phyloP scores from a whole-genome alignment of 2,888 invertebrate species.

The Muscina levida region DNA sequence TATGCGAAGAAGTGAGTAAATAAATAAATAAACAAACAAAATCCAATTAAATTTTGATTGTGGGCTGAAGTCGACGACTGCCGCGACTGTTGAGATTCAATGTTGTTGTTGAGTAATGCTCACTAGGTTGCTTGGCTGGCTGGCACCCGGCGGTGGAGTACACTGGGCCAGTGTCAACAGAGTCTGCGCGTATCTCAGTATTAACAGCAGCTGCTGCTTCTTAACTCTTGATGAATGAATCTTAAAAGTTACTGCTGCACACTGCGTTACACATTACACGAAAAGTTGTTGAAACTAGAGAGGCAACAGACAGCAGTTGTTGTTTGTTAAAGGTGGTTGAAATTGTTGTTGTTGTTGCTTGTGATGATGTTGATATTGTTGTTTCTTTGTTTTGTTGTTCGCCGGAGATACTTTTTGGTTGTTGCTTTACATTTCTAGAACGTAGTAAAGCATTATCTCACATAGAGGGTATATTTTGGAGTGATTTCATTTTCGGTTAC shows the following conservation, averaged over 20 bases:
- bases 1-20: constrained; percentile 26
- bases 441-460: neutral
- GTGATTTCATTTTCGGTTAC: neutral
- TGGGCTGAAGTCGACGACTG: neutral
- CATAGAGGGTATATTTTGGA: constrained; percentile 16
- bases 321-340: neutral
- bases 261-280: neutral
- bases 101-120: constrained; percentile 31
- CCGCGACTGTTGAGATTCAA: neutral
- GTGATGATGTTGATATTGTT: constrained; percentile 1
- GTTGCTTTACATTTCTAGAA: too few relatives aligned
- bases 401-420: neutral
- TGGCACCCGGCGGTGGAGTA: neutral
- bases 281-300: constrained; percentile 25
- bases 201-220: constrained; percentile 32
- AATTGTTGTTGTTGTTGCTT: constrained; percentile 4
- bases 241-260: neutral
- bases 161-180: neutral
- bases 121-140: constrained; percentile 22
- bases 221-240: constrained; percentile 34
- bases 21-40: constrained; percentile 27
- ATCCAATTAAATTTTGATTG: constrained; percentile 48
- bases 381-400: neutral
- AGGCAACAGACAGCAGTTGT: neutral
- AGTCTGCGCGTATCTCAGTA: constrained; percentile 22